phyloP scores from a whole-genome alignment of 2,113 vertebrate genomes.

The Xiphophorus couchianus region DNA sequence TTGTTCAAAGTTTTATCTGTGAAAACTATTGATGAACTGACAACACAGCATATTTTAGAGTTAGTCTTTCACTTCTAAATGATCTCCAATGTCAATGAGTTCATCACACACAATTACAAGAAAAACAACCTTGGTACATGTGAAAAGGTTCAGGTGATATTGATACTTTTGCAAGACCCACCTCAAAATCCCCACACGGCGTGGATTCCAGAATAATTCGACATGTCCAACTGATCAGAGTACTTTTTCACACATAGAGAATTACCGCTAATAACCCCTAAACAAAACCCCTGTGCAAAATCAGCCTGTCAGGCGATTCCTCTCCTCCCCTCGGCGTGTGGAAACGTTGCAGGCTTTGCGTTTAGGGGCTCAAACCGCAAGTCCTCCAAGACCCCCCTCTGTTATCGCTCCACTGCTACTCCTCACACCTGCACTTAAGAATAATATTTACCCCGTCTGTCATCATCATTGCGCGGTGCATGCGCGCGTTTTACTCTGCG shows the following conservation, averaged over 20 bases:
- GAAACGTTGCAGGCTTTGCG: constrained; percentile 22
- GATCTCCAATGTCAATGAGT: not conserved
- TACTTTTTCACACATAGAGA: constrained; percentile 23
- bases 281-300: constrained; percentile 46
- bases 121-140: too few relatives aligned
- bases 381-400: constrained; percentile 46
- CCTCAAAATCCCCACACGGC: constrained; percentile 8
- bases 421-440: constrained; percentile 67
- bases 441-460: constrained; percentile 72
- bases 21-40: too few relatives aligned
- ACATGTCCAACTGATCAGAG: constrained; percentile 6
- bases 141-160: not conserved
- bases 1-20: too few relatives aligned
- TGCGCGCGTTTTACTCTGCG: constrained; percentile 17
- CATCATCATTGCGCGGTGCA: constrained; percentile 24
- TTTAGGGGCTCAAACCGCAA: constrained; percentile 18
- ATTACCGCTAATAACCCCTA: constrained; percentile 16
- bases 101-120: not conserved
- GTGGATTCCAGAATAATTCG: constrained; percentile 17
- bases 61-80: too few relatives aligned
- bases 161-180: not conserved
- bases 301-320: constrained; percentile 48
- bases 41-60: too few relatives aligned
- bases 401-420: constrained; percentile 64
- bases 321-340: constrained; percentile 35